Percentiles rank a stretch among this genome's conserved stretches.
Conservation (phyloP, 2,113 vertebrate species). For the Notechis scutatus region DNA sequence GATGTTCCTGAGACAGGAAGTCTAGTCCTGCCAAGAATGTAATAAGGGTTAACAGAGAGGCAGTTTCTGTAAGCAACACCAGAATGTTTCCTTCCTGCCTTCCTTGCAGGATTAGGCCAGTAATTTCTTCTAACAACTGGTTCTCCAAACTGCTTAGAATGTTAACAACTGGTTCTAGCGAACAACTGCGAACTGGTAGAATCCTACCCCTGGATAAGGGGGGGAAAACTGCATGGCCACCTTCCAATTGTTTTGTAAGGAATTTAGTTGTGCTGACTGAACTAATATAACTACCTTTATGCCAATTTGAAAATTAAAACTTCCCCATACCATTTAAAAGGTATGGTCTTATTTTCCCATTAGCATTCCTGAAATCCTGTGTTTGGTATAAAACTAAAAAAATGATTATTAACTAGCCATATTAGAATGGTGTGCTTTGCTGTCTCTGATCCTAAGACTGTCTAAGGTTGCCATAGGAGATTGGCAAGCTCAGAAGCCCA, state of each 20-base stretch:
- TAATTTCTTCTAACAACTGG: too few relatives aligned
- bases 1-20: too few relatives aligned
- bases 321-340: background rate
- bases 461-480: background rate
- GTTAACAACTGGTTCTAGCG: too few relatives aligned
- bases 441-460: background rate
- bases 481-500: background rate
- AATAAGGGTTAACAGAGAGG: too few relatives aligned
- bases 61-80: too few relatives aligned
- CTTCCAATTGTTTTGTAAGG: background rate
- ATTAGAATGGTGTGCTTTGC: background rate
- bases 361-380: background rate
- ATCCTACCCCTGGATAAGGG: too few relatives aligned
- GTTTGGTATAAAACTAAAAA: background rate
- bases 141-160: too few relatives aligned
- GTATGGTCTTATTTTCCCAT: background rate
- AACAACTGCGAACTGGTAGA: too few relatives aligned
- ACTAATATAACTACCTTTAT: background rate
- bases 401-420: background rate
- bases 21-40: too few relatives aligned
- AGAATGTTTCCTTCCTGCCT: too few relatives aligned
- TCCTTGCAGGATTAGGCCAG: too few relatives aligned
- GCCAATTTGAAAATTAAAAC: background rate
- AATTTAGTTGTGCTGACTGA: background rate
- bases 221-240: background rate